Percentiles rank a stretch among this genome's conserved stretches.
These are phyloP conservation scores for Oncorhynchus clarkii DNA, from an alignment of 2,113 vertebrate genomes.

Conservation along the genomic window DNA sequence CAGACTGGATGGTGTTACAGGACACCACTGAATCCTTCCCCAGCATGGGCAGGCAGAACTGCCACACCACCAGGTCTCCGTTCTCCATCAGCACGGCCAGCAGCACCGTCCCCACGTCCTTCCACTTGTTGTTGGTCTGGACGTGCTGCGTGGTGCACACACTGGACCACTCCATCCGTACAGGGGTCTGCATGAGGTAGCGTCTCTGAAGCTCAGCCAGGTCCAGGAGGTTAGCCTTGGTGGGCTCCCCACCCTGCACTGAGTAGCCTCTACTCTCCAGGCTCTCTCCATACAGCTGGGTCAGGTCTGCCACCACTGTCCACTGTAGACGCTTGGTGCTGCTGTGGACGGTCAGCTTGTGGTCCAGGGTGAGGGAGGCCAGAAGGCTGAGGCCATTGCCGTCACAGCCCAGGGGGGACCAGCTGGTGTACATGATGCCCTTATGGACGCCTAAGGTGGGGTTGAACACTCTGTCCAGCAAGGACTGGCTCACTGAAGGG, in stretches of 20 bases:
- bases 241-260: constrained; percentile 61
- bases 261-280: constrained; percentile 78
- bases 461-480: constrained; percentile 84
- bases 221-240: constrained; percentile 66
- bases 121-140: constrained; percentile 82
- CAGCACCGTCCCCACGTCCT: constrained; percentile 83
- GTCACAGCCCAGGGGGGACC: constrained; percentile 91
- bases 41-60: constrained; percentile 82
- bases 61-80: constrained; percentile 90
- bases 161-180: constrained; percentile 95
- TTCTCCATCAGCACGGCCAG: constrained; percentile 92
- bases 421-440: constrained; percentile 89
- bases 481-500: constrained; percentile 79
- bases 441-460: constrained; percentile 74
- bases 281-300: constrained; percentile 81
- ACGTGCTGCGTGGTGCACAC: constrained; percentile 88
- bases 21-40: constrained; percentile 81
- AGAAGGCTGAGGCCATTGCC: constrained; percentile 83
- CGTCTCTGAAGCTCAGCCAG: constrained; percentile 83
- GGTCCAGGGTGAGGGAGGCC: constrained; percentile 87
- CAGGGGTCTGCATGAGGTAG: constrained; percentile 87
- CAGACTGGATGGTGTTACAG: constrained; percentile 86
- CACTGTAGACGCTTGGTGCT: constrained; percentile 85
- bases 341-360: constrained; percentile 84
- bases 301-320: constrained; percentile 83